These are phyloP conservation scores for Sceliomorpha sp. DNA, from an alignment of 2,888 invertebrate genomes.

Conservation along the genomic window DNA sequence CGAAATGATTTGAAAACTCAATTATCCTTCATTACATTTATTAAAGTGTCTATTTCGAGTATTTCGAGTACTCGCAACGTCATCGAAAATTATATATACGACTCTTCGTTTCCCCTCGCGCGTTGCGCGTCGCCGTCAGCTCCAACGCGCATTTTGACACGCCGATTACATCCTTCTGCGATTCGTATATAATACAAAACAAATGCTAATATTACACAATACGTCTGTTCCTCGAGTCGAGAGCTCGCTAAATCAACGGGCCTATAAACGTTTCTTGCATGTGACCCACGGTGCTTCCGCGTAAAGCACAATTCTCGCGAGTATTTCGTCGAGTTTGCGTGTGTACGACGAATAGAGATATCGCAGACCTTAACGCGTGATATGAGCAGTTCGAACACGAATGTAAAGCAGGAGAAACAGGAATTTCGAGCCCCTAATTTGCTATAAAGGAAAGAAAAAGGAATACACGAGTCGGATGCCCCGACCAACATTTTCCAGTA, in stretches of 20 bases:
- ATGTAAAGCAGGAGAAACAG: slow-evolving; percentile 38
- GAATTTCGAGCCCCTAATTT: slow-evolving; percentile 41
- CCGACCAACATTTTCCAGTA: slow-evolving; percentile 37
- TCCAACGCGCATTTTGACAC: too few relatives aligned
- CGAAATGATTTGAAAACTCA: slow-evolving; percentile 79
- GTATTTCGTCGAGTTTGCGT: slow-evolving; percentile 47
- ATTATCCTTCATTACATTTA: slow-evolving; percentile 77
- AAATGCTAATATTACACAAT: too few relatives aligned
- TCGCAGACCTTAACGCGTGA: slow-evolving; percentile 53
- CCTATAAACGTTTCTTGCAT: slow-evolving; percentile 14
- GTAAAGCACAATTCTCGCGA: slow-evolving; percentile 31
- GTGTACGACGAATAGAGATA: slow-evolving; percentile 58
- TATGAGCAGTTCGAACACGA: slow-evolving; percentile 51
- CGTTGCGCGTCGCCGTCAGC: too few relatives aligned
- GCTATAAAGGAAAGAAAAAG: slow-evolving; percentile 35
- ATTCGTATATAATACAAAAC: background rate
- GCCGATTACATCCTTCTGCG: slow-evolving; percentile 34
- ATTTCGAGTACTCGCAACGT: slow-evolving; percentile 19
- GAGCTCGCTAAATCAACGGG: slow-evolving; percentile 8
- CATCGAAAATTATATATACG: slow-evolving; percentile 26
- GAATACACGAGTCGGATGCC: slow-evolving; percentile 19
- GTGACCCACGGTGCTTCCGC: slow-evolving; percentile 21
- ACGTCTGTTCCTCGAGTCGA: background rate
- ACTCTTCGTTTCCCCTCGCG: too few relatives aligned
- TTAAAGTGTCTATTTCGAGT: slow-evolving; percentile 63